A percentile compares a stretch with the other conserved stretches of the same genome.
phyloP scores from a whole-genome alignment of 1,140 invertebrate genomes.

The Acromyrmex heyeri region DNA sequence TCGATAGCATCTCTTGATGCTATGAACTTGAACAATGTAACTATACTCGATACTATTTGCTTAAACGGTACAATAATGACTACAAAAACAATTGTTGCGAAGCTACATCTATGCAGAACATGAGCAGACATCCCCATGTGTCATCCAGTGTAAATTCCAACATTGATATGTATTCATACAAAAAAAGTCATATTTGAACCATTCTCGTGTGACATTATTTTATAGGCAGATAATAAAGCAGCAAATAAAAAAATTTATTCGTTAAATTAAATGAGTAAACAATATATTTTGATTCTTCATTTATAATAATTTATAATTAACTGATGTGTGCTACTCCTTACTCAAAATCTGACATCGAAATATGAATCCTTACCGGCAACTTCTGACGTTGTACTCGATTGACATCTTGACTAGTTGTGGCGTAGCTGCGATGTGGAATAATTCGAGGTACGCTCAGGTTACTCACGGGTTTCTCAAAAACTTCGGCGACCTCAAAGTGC shows the following conservation, averaged over 20 bases:
- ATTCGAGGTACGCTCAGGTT: constrained; percentile 84
- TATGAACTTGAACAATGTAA: too few species aligned
- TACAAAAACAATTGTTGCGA: too few species aligned
- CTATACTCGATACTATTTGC: too few species aligned
- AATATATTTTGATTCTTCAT: neutral
- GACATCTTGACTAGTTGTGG: constrained; percentile 24
- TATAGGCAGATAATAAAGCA: neutral
- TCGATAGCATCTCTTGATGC: too few species aligned
- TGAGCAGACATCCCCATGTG: too few species aligned
- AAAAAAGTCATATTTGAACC: too few species aligned
- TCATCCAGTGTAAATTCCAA: too few species aligned
- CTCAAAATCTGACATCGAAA: neutral
- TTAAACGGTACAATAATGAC: too few species aligned
- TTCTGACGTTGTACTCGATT: constrained; percentile 59
- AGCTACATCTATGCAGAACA: too few species aligned
- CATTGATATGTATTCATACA: too few species aligned
- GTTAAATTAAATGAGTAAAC: neutral
- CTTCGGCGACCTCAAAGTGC: constrained; percentile 84
- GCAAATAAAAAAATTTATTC: neutral
- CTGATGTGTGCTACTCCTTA: neutral
- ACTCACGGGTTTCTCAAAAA: constrained; percentile 83
- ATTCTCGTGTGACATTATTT: neutral
- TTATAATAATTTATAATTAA: too few species aligned
- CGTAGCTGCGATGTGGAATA: constrained; percentile 78
- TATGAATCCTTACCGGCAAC: constrained; percentile 54